Evolutionary conservation across 2,888 invertebrate species (phyloP), one percentile per base, ranked within the genome.

Genomic region (Stenodema calcarata): DNA sequence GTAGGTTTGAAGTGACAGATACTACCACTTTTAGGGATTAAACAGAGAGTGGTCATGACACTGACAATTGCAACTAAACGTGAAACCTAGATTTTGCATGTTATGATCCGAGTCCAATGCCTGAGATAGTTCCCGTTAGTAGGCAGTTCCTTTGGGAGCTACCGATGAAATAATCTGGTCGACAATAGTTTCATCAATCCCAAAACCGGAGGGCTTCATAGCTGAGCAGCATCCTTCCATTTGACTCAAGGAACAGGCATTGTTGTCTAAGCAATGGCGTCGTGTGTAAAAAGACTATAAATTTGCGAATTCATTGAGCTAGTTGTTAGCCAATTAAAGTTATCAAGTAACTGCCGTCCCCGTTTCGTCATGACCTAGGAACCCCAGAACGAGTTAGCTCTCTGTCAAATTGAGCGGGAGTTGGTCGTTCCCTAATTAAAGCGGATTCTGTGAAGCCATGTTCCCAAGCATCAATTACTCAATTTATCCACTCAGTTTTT

Each of bases 331-430:
- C 54, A 30, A 50, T 80, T 80, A 16, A 80, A 50, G 54, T 47
- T 18, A 47, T 54, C 47, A 80, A 80, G 80, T 54, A 54, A 16
- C 47, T 16, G 30, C 80, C 80, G 80, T 28, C 80, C 80, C 28
- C 80, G 23, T 80, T 80, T 30, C 80, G 35, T 54, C 80, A 80
- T 30, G 80, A 80, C 80, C 80, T 80, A 80, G 54, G 80, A 54
- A 30, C 44, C 78, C 54, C 50, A 80, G 54, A 44, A 41, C 78
- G 44, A 44, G 42, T 44, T 78, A 78, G 27, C 78, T 42, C 73
- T 30, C 16, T 35, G 18, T n/a, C 73, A 75, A 30, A 62, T 62
- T 23, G 62, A 62, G 62, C 62, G 1, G 18, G 1, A 54, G 54
- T 54, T 54, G 54, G 62, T 23, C 62, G 23, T 62, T 12, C 62